Evolutionary conservation across 2,113 vertebrate genomes (phyloP).

Genomic region (Heliornis fulica): DNA sequence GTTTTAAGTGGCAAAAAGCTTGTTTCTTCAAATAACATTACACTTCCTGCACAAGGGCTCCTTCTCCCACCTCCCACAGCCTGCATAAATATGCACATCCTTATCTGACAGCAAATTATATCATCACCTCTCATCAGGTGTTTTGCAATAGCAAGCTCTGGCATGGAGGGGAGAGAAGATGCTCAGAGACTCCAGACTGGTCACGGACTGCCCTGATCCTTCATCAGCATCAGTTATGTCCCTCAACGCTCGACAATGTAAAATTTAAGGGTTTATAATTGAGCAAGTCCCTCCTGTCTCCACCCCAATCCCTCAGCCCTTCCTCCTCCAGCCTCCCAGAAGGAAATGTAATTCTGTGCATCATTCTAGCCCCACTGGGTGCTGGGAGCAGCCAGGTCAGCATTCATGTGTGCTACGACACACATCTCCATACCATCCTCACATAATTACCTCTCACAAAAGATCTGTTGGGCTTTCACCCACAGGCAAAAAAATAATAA

Average conservation of each 20-base stretch:
- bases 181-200: neutral
- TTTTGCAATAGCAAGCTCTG: neutral
- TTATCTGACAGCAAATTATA: constrained; percentile 24
- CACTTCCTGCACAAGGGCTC: neutral
- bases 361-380: neutral
- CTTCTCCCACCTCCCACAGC: neutral
- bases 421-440: neutral
- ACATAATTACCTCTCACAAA: constrained; percentile 70
- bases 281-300: neutral
- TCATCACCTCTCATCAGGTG: neutral
- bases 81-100: neutral
- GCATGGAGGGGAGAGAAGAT: neutral
- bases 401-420: neutral
- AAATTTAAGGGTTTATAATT: neutral
- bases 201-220: neutral
- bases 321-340: neutral
- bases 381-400: constrained; percentile 61
- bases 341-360: constrained; percentile 56
- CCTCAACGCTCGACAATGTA: neutral
- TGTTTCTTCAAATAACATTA: neutral
- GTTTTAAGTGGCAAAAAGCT: neutral
- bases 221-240: neutral
- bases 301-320: neutral
- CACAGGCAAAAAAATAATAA: constrained; percentile 53
- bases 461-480: constrained; percentile 47